Conservation (phyloP, 2,113 vertebrate genomes). For the Chaetorhynchus papuensis region DNA sequence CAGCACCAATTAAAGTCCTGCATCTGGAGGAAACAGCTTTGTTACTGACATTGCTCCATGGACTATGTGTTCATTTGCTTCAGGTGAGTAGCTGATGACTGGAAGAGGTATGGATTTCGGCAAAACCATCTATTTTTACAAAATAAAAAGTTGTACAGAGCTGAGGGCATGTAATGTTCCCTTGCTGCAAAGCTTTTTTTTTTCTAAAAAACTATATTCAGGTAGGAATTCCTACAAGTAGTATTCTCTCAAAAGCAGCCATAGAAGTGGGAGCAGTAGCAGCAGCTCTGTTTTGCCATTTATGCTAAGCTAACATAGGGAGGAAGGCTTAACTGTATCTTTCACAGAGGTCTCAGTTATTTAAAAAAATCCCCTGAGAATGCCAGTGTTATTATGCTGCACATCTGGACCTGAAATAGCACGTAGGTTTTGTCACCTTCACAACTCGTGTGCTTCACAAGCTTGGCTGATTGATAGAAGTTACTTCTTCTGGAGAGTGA, state of each 20-base stretch:
- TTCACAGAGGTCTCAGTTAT: background rate
- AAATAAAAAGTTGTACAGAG: background rate
- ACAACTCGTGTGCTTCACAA: background rate
- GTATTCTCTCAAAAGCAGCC: background rate
- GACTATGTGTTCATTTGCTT: background rate
- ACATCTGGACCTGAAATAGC: background rate
- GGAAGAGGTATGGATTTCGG: background rate
- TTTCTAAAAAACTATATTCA: background rate
- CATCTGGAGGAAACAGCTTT: background rate
- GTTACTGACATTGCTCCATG: background rate
- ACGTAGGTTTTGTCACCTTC: background rate
- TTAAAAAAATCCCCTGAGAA: background rate
- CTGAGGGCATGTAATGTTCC: background rate
- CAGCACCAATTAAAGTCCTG: background rate
- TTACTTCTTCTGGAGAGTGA: background rate
- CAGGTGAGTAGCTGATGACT: rapidly evolving
- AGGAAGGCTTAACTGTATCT: background rate
- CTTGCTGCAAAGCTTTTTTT: background rate
- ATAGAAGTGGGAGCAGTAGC: background rate
- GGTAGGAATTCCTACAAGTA: background rate
- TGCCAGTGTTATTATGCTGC: background rate
- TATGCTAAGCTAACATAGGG: rapidly evolving
- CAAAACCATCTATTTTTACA: background rate
- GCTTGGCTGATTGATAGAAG: background rate
- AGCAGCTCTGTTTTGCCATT: background rate